Evolutionary conservation across 2,888 invertebrate species (phyloP), one percentile per base, ranked within the genome.

Genomic region (Nysson spinosus): DNA sequence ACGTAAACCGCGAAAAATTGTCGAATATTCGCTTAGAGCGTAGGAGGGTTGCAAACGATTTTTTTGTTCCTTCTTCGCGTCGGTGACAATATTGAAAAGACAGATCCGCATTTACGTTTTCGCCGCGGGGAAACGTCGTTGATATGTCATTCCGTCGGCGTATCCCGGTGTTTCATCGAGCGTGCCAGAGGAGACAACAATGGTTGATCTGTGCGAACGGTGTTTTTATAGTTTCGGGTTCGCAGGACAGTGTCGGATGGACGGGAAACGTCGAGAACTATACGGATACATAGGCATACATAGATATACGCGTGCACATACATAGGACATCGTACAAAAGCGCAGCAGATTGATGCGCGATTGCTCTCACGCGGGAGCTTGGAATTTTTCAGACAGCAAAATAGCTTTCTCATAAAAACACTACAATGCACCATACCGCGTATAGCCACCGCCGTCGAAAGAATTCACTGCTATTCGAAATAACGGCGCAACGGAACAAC

Each of bases 291-390:
- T n/a, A n/a, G n/a, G n/a, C n/a, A n/a, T n/a, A n/a, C n/a, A n/a
- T n/a, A n/a, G n/a, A n/a, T n/a, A n/a, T n/a, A n/a, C n/a, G n/a
- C n/a, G n/a, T n/a, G n/a, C 39, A 9, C n/a, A 24, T 47, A 42
- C 57, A 55, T 60, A 47, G 57, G 58, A 40, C 57, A 52, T 46
- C 49, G 24, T 43, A 76, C 74, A 72, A 76, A 76, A 74, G 77
- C 74, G 24, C 60, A 42, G 34, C 63, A 72, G 76, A 76, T 76
- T 76, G 76, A 76, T 69, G 74, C 60, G 56, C 58, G 77, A 76
- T 72, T 69, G 74, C 72, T 69, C 69, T 61, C 58, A 52, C 56
- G 40, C 46, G 55, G 39, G 56, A 69, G 69, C 61, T 42, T 16
- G 57, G 51, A 75, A 64, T 70, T 67, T 67, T 72, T 63, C 60